A percentile compares a stretch with the other conserved stretches of the same genome.
Conservation (phyloP, 2,113 vertebrate genomes). For the Morphnarchus princeps region DNA sequence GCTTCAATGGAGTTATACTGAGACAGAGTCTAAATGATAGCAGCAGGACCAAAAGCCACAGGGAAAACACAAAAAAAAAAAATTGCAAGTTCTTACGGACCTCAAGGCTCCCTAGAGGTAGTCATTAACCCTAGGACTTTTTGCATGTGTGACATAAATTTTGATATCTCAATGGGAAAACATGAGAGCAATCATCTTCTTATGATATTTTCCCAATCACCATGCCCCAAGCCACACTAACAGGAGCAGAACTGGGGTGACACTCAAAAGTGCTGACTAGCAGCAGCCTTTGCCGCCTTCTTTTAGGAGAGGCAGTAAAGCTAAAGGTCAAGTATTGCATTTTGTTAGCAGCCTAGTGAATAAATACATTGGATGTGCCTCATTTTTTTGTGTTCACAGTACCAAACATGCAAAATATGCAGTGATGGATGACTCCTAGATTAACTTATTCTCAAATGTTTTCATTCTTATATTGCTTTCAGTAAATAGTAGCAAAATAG, state of each 20-base stretch:
- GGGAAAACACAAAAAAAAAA: background rate
- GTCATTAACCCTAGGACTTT: background rate
- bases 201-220: background rate
- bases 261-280: background rate
- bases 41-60: background rate
- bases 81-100: background rate
- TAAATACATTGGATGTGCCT: background rate
- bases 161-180: background rate
- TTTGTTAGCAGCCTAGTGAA: background rate
- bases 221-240: background rate
- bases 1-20: background rate
- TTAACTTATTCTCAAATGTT: background rate
- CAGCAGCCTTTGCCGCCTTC: background rate
- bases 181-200: background rate
- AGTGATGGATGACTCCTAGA: background rate
- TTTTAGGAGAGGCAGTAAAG: background rate
- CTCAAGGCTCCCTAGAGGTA: background rate
- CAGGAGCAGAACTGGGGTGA: background rate
- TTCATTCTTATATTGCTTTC: background rate
- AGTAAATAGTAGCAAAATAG: background rate
- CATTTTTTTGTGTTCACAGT: background rate
- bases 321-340: background rate
- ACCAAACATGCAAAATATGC: background rate
- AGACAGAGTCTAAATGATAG: background rate
- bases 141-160: background rate